Conservation (phyloP, 2,888 invertebrate species). For the Dynastes grantii region DNA sequence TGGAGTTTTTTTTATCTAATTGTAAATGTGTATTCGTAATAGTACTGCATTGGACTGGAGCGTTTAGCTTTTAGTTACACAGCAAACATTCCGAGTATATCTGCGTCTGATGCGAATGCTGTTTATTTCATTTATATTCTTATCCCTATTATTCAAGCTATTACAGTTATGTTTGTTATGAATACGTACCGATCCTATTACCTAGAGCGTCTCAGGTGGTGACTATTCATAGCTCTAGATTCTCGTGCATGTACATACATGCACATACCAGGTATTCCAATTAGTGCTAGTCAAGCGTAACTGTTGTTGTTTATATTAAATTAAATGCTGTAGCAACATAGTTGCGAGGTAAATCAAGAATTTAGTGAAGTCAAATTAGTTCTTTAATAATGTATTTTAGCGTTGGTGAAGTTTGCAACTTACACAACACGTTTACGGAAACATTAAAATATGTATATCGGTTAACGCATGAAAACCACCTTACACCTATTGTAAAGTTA, state of each 20-base stretch:
- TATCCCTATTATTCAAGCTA: slow-evolving; percentile 22
- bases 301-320: slow-evolving; percentile 8
- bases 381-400: too few species aligned
- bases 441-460: too few species aligned
- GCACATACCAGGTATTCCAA: slow-evolving; percentile 9
- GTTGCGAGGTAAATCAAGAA: too few species aligned
- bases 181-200: slow-evolving; percentile 8
- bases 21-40: neutral
- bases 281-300: neutral
- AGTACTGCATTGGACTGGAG: neutral
- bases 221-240: slow-evolving; percentile 9
- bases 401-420: too few species aligned
- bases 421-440: too few species aligned
- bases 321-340: neutral
- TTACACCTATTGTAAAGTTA: too few species aligned
- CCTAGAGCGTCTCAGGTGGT: neutral
- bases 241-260: neutral
- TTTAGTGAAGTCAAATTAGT: too few species aligned
- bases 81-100: slow-evolving; percentile 33
- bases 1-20: slow-evolving; percentile 10
- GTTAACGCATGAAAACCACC: too few species aligned
- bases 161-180: neutral
- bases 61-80: slow-evolving; percentile 1
- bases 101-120: slow-evolving; percentile 13
- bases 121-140: slow-evolving; percentile 22